phyloP scores from a whole-genome alignment of 2,113 vertebrate genomes.

The Clarias magur region DNA sequence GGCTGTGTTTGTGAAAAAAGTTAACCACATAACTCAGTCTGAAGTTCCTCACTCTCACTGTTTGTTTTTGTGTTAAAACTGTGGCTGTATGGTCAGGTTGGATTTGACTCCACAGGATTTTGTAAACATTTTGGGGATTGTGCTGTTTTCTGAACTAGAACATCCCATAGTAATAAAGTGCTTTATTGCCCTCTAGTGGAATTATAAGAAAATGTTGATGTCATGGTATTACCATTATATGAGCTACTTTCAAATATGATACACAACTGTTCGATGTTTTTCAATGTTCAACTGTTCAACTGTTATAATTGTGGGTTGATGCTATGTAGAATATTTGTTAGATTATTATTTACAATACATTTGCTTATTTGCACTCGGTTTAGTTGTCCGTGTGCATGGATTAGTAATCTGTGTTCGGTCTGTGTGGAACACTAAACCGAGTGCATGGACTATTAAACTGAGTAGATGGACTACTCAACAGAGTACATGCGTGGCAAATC shows the following conservation, averaged over 20 bases:
- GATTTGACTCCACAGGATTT: not conserved
- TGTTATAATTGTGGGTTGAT: not conserved
- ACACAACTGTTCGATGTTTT: not conserved
- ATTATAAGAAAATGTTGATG: not conserved
- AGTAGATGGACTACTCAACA: too few relatives aligned
- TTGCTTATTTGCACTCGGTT: too few relatives aligned
- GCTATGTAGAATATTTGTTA: not conserved
- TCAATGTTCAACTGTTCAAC: too few relatives aligned
- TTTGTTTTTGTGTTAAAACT: not conserved
- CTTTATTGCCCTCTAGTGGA: conserved; percentile 39
- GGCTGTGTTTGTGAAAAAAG: not conserved
- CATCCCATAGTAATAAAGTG: not conserved
- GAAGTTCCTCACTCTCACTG: not conserved
- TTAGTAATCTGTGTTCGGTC: too few relatives aligned
- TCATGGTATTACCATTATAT: not conserved
- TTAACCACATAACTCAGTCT: not conserved
- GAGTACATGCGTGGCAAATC: too few relatives aligned
- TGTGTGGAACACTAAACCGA: too few relatives aligned
- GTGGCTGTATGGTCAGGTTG: not conserved
- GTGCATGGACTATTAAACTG: too few relatives aligned
- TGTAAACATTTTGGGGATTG: too few relatives aligned
- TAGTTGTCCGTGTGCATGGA: too few relatives aligned
- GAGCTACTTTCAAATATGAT: not conserved
- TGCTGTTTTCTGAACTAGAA: not conserved
- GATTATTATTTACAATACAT: too few relatives aligned